These are phyloP conservation scores for Salpingus planirostris DNA, from an alignment of 2,888 invertebrate genomes.

Conservation along the genomic window DNA sequence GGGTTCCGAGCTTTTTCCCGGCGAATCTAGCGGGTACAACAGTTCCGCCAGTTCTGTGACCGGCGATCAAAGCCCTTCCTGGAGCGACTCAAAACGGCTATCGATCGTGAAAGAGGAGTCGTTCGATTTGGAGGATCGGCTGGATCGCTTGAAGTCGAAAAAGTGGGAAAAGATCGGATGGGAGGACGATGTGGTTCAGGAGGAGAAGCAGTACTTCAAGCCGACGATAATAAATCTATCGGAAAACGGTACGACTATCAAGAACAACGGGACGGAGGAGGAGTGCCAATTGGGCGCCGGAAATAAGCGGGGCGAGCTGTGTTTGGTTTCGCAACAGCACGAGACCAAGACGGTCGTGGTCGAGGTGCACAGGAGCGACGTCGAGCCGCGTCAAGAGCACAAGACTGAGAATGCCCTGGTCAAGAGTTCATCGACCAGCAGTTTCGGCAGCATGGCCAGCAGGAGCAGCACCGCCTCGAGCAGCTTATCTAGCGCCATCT, in stretches of 20 bases:
- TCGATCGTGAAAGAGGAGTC: slow-evolving; percentile 69
- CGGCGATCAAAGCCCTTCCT: slow-evolving; percentile 62
- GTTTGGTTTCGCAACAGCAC: slow-evolving; percentile 41
- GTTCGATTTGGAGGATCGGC: slow-evolving; percentile 50
- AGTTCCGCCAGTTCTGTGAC: slow-evolving; percentile 77
- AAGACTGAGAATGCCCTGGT: slow-evolving; percentile 26
- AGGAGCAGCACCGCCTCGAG: slow-evolving; percentile 38
- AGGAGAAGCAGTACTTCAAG: slow-evolving; percentile 51
- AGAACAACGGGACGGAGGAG: slow-evolving; percentile 44
- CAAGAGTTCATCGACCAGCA: slow-evolving; percentile 38
- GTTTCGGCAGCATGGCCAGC: slow-evolving; percentile 35
- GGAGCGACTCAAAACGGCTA: slow-evolving; percentile 56
- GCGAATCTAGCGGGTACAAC: slow-evolving; percentile 76
- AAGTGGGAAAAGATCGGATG: slow-evolving; percentile 42
- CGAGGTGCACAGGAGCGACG: slow-evolving; percentile 59
- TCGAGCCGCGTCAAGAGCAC: slow-evolving; percentile 23
- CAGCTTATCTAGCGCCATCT: slow-evolving; percentile 60
- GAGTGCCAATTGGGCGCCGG: slow-evolving; percentile 26
- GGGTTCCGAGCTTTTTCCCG: slow-evolving; percentile 70
- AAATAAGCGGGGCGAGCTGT: slow-evolving; percentile 38
- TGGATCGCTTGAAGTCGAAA: slow-evolving; percentile 25
- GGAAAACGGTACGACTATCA: slow-evolving; percentile 62
- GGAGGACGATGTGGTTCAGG: slow-evolving; percentile 50
- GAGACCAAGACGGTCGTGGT: slow-evolving; percentile 62
- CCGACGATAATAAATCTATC: slow-evolving; percentile 66